Evolutionary conservation across 2,888 invertebrate species (phyloP).

Genomic region (Epiblema foenella): DNA sequence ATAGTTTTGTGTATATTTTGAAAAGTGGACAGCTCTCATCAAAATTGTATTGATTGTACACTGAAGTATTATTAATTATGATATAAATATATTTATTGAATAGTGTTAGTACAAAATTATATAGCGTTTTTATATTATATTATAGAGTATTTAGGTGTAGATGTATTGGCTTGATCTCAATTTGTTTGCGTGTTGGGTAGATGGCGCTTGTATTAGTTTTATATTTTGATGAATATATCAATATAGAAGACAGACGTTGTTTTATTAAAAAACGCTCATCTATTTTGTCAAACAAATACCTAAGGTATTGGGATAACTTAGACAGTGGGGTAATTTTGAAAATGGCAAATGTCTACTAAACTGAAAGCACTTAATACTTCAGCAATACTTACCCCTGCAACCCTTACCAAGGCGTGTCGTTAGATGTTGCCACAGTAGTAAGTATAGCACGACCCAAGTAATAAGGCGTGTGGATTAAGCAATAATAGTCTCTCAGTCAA

Average conservation of each 20-base stretch:
- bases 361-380: no score
- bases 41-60: slow-evolving; percentile 44
- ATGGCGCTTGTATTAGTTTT: slow-evolving; percentile 42
- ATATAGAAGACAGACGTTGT: slow-evolving; percentile 22
- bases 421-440: no score
- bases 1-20: slow-evolving; percentile 5
- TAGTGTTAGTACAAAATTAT: slow-evolving; percentile 46
- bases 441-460: no score
- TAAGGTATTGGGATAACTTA: no score
- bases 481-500: no score
- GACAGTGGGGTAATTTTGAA: no score
- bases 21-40: slow-evolving; percentile 1
- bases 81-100: slow-evolving; percentile 40
- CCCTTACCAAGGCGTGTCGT: no score
- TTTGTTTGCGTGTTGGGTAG: slow-evolving; percentile 39
- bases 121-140: slow-evolving; percentile 29
- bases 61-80: slow-evolving; percentile 48
- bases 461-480: no score
- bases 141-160: slow-evolving; percentile 2
- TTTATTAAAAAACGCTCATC: no score
- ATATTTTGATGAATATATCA: slow-evolving; percentile 31
- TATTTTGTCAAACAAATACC: no score
- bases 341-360: no score
- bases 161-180: slow-evolving; percentile 42
- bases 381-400: no score